These are phyloP conservation scores for Lates calcarifer DNA, from an alignment of 2,113 vertebrate species.

Conservation along the genomic window DNA sequence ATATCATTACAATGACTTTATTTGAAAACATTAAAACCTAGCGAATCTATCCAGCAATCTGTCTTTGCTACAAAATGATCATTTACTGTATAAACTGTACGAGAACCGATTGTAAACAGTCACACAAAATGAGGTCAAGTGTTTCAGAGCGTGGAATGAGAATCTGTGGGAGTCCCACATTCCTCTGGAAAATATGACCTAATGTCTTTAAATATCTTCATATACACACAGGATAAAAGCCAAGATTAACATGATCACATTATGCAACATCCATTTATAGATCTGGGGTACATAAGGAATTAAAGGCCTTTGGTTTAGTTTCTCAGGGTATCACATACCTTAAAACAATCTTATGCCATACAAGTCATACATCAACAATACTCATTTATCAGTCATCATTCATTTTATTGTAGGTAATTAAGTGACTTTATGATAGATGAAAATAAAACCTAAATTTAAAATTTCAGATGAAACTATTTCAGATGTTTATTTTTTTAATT, in stretches of 20 bases:
- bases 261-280: conserved; percentile 34
- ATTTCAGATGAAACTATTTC: too few relatives aligned
- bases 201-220: conserved; percentile 76
- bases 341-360: background rate
- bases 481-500: background rate
- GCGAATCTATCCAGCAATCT: background rate
- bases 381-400: background rate
- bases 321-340: conserved; percentile 15
- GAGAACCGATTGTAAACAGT: conserved; percentile 25
- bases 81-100: background rate
- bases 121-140: conserved; percentile 68
- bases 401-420: background rate
- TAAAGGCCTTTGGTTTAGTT: background rate
- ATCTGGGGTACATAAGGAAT: conserved; percentile 17
- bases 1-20: background rate
- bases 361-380: background rate
- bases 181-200: conserved; percentile 73
- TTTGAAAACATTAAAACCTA: background rate
- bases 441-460: background rate
- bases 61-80: background rate
- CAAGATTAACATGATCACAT: conserved; percentile 51
- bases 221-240: conserved; percentile 51
- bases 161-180: conserved; percentile 71
- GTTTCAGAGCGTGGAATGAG: conserved; percentile 62
- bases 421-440: background rate